A percentile compares a stretch with the other conserved stretches of the same genome.
Conservation (phyloP, 2,113 vertebrate genomes). For the Paramisgurnus dabryanus region DNA sequence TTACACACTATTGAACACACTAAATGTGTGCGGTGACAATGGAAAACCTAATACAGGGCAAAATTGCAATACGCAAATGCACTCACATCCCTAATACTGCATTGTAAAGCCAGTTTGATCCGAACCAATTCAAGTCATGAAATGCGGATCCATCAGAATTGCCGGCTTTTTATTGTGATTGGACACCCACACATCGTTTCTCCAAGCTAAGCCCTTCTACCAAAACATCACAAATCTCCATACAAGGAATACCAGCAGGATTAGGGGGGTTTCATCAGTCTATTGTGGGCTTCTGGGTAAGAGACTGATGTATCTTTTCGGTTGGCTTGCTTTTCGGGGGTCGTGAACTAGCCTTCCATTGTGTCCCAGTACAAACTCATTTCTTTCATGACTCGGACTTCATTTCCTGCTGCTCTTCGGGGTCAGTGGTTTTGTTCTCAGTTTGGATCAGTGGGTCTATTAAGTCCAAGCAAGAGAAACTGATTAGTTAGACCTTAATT, state of each 20-base stretch:
- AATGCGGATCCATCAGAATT: background rate
- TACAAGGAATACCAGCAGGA: conserved; percentile 41
- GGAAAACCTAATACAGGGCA: background rate
- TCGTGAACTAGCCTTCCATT: conserved; percentile 45
- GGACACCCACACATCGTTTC: conserved; percentile 15
- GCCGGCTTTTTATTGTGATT: conserved; percentile 15
- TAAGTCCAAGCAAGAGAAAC: conserved; percentile 41
- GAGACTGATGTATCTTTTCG: conserved; percentile 17
- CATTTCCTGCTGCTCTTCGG: conserved; percentile 59
- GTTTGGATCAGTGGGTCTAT: conserved; percentile 48
- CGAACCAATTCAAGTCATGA: conserved; percentile 7
- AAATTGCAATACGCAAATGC: background rate
- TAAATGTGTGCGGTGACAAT: background rate
- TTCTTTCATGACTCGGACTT: conserved; percentile 44
- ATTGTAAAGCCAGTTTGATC: background rate
- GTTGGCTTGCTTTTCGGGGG: conserved; percentile 6
- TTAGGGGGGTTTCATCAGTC: conserved; percentile 38
- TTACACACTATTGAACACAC: background rate
- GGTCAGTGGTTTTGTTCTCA: conserved; percentile 54
- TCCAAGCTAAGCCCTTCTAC: conserved; percentile 5
- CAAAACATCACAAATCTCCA: conserved; percentile 42
- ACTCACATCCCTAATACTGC: background rate
- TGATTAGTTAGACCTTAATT: conserved; percentile 57
- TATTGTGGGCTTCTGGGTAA: conserved; percentile 34
- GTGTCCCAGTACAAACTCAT: conserved; percentile 40